These are phyloP conservation scores for Troides helena DNA, from an alignment of 2,888 invertebrate genomes.

Conservation along the genomic window DNA sequence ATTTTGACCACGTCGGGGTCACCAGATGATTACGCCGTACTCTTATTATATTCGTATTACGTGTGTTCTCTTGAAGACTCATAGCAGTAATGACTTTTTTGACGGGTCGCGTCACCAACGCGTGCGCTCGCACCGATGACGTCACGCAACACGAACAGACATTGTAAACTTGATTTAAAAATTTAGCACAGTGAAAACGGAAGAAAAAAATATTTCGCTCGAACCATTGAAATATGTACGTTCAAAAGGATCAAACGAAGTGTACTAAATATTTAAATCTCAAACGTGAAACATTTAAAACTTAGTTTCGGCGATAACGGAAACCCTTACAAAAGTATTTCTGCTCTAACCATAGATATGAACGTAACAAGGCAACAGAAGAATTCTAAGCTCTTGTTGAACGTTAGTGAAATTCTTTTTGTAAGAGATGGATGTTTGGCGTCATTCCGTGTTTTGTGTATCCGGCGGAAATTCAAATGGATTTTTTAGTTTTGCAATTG, in stretches of 20 bases:
- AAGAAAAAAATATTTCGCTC: no score
- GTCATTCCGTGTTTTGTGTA: slow-evolving; percentile 19
- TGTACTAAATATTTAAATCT: no score
- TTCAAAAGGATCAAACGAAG: background rate
- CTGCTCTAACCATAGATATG: slow-evolving; percentile 7
- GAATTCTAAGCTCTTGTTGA: slow-evolving; percentile 20
- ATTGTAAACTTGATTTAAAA: no score
- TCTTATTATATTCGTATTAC: no score
- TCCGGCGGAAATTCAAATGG: slow-evolving; percentile 9
- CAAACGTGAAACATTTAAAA: background rate
- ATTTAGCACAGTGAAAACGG: no score
- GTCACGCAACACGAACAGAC: no score
- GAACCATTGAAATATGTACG: background rate
- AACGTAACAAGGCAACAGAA: slow-evolving; percentile 17
- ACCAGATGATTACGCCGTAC: no score
- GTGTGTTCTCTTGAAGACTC: no score
- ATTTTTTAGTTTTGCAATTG: background rate
- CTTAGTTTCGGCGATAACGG: background rate
- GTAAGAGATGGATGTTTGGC: slow-evolving; percentile 18
- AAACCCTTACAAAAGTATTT: slow-evolving; percentile 15
- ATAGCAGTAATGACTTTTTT: no score
- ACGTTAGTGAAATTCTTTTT: slow-evolving; percentile 27
- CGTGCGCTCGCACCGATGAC: no score
- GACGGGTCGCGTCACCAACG: no score
- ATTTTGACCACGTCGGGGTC: no score